A percentile compares a stretch with the other conserved stretches of the same genome.
Evolutionary conservation across 1,140 invertebrate genomes (phyloP).

Genomic region (Zaprionus vittiger): DNA sequence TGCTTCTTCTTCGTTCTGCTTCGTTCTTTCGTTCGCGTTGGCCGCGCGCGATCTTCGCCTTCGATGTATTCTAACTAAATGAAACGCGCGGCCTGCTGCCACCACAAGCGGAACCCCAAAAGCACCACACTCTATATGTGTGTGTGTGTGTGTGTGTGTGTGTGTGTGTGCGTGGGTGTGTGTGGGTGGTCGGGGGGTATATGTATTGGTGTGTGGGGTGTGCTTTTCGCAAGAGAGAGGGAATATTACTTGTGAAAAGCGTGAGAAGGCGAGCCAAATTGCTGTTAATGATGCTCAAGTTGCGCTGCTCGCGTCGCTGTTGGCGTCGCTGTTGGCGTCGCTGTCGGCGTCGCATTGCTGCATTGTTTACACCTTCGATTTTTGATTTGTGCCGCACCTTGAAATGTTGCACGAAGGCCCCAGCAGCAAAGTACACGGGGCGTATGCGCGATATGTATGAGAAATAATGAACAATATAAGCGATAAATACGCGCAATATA

Average conservation of each 20-base stretch:
- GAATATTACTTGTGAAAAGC: constrained; percentile 27
- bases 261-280: constrained; percentile 44
- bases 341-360: constrained; percentile 20
- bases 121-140: background rate
- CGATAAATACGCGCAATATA: background rate
- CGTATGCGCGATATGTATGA: background rate
- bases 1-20: constrained; percentile 17
- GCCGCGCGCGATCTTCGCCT: constrained; percentile 77
- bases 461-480: background rate
- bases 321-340: background rate
- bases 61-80: constrained; percentile 81
- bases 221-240: constrained; percentile 29
- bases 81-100: constrained; percentile 50
- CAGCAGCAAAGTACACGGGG: background rate
- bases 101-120: constrained; percentile 39
- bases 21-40: constrained; percentile 71
- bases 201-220: background rate
- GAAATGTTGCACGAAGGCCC: constrained; percentile 43
- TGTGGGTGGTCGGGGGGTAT: background rate
- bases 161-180: background rate
- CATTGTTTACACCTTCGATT: constrained; percentile 81
- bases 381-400: constrained; percentile 77
- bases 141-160: background rate
- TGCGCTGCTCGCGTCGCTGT: background rate
- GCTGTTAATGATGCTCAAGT: constrained; percentile 60